Percentiles rank a stretch among this genome's conserved stretches.
Evolutionary conservation across 64 coral and sea anemone genomes (phyloP).

Genomic region (Dendronephthya gigantea): DNA sequence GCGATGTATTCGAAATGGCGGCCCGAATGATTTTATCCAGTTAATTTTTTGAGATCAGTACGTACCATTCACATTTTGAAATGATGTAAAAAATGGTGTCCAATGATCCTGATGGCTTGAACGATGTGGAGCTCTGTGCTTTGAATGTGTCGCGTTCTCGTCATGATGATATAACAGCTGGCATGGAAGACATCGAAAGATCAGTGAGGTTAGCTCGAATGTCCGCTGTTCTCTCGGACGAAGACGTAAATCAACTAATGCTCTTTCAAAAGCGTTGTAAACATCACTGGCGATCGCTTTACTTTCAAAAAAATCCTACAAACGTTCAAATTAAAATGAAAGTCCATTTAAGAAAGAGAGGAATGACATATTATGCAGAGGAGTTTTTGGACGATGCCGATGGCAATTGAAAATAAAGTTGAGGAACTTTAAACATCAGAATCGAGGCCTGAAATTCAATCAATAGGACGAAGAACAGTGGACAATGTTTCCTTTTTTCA

Average conservation of each 20-base stretch:
- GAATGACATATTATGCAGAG: not conserved
- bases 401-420: not conserved
- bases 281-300: not conserved
- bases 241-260: not conserved
- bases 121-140: not conserved
- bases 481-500: no score
- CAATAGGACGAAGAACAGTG: no score
- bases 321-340: not conserved
- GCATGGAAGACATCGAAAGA: conserved; percentile 5
- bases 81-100: not conserved
- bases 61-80: not conserved
- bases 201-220: not conserved
- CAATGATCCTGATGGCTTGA: not conserved
- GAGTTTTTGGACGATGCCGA: not conserved
- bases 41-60: not conserved
- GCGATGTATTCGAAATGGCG: no score
- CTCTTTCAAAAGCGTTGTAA: not conserved
- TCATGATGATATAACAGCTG: not conserved
- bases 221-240: not conserved
- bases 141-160: not conserved
- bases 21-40: no score
- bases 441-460: no score
- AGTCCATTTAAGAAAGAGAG: conserved; percentile 6
- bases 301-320: not conserved
- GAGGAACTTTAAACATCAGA: no score